Base-by-base conservation (phyloP, 1,140 invertebrate species). In the Lepidostoma basale region DNA sequence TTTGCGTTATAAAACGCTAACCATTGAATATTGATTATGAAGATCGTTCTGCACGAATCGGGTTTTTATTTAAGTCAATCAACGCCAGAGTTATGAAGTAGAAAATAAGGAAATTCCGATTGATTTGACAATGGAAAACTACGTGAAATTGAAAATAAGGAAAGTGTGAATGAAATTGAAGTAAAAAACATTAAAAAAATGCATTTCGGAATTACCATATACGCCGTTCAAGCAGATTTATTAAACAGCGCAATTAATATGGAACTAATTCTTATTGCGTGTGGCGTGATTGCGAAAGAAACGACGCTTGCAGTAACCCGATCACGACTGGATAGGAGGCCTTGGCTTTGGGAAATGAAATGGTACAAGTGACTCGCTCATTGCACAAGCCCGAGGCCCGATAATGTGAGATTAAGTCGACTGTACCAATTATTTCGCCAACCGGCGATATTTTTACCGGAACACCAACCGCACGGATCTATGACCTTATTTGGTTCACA, bases 341-440 rank as follows among this genome's bases (percentile, higher is more conserved):
- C 49, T 54, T 54, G 49, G 49, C 49, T 54, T 54, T 54, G 49
- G 25, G 26, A 30, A 26, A 26, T 54, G 14, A 33, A 54, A 54
- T 30, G 45, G 18, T 33, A 54, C 25, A 54, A 54, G 49, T 54
- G 49, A 18, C n/a, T 16, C 20, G 49, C 14, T 12, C 26, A n/a
- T 28, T 3, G 12, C 0, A 16, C 14, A 25, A 18, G 26, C 25
- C n/a, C 10, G 25, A 26, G 4, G 49, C 26, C n/a, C 4, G 14
- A 54, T 12, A 8, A 28, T 42, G 3, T 14, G 14, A 9, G 14
- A 23, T 47, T n/a, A n/a, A n/a, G 18, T n/a, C 2, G n/a, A 25
- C 26, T n/a, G 23, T 12, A 54, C 49, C n/a, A 54, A 47, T 30
- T 30, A 33, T 54, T 54, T 54, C 26, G 14, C 49, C 49, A 30